These are phyloP conservation scores for Cataglyphis cursor DNA, from an alignment of 2,888 invertebrate species.

Conservation along the genomic window DNA sequence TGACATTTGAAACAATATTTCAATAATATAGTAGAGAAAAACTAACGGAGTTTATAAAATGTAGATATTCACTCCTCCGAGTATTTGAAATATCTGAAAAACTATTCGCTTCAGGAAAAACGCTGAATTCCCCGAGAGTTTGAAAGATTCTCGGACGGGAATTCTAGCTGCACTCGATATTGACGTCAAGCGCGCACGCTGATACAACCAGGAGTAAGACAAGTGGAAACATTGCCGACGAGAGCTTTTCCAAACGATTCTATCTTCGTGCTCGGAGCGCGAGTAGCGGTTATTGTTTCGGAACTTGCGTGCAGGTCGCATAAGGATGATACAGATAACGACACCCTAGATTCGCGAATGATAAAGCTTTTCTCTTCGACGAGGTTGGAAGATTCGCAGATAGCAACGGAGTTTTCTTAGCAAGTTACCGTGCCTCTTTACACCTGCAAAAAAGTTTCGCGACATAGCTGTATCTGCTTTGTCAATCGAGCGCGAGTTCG, in stretches of 20 bases:
- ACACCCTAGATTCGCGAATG: conserved; percentile 13
- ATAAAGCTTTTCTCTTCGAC: conserved; percentile 21
- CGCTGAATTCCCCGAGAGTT: conserved; percentile 35
- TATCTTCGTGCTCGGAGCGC: conserved; percentile 44
- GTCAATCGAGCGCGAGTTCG: conserved; percentile 41
- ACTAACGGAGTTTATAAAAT: neutral
- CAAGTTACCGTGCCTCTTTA: conserved; percentile 24
- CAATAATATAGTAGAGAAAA: neutral
- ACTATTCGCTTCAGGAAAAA: conserved; percentile 39
- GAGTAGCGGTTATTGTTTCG: conserved; percentile 61
- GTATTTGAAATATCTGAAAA: conserved; percentile 12
- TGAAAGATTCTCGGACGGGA: conserved; percentile 46
- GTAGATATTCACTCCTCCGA: conserved; percentile 29
- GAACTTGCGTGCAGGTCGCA: conserved; percentile 24
- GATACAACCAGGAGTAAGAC: conserved; percentile 53
- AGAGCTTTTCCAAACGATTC: conserved; percentile 55
- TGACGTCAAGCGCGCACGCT: conserved; percentile 51
- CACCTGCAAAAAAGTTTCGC: conserved; percentile 61
- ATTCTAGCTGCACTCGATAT: conserved; percentile 31
- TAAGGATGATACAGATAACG: conserved; percentile 21
- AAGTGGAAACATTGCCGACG: conserved; percentile 46
- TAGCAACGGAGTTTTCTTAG: conserved; percentile 35
- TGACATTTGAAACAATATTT: neutral
- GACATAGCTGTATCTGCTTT: conserved; percentile 50
- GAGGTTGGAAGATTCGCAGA: conserved; percentile 33